phyloP scores from a whole-genome alignment of 2,113 vertebrate genomes.

The Verasper variegatus region DNA sequence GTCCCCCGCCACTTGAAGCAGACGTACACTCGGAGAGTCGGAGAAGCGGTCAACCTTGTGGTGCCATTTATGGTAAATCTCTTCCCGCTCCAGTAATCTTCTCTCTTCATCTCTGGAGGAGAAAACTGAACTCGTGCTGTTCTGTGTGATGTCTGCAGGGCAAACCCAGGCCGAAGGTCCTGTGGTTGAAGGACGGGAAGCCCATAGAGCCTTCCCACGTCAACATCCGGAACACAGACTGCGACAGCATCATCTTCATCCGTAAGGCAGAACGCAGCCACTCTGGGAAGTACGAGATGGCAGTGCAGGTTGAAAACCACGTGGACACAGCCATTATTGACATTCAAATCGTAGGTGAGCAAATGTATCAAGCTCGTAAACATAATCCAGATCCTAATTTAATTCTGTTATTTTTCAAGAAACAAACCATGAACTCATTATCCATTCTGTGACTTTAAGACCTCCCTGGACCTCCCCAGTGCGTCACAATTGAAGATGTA shows the following conservation, averaged over 20 bases:
- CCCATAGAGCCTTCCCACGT: constrained; percentile 90
- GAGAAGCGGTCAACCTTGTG: constrained; percentile 95
- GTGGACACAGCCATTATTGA: constrained; percentile 89
- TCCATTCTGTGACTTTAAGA: constrained; percentile 77
- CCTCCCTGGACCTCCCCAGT: constrained; percentile 91
- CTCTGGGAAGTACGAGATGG: constrained; percentile 94
- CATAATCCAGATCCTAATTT: too few species aligned
- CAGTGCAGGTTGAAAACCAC: constrained; percentile 92
- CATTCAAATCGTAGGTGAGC: constrained; percentile 95
- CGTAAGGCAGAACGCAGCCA: constrained; percentile 93
- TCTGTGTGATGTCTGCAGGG: constrained; percentile 80
- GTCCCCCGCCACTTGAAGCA: constrained; percentile 96
- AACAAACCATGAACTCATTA: background rate
- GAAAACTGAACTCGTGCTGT: background rate
- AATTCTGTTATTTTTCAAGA: background rate
- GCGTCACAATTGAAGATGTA: constrained; percentile 92
- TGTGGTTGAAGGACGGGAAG: constrained; percentile 91
- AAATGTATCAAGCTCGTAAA: background rate
- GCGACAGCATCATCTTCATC: constrained; percentile 97
- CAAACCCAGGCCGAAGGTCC: constrained; percentile 93
- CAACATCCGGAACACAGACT: constrained; percentile 95
- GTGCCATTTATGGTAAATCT: constrained; percentile 93
- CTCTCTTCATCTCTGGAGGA: background rate
- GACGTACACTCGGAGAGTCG: constrained; percentile 93
- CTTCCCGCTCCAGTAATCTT: background rate